These are phyloP conservation scores for Barnardius zonarius DNA, from an alignment of 2,113 vertebrate genomes.

Conservation along the genomic window DNA sequence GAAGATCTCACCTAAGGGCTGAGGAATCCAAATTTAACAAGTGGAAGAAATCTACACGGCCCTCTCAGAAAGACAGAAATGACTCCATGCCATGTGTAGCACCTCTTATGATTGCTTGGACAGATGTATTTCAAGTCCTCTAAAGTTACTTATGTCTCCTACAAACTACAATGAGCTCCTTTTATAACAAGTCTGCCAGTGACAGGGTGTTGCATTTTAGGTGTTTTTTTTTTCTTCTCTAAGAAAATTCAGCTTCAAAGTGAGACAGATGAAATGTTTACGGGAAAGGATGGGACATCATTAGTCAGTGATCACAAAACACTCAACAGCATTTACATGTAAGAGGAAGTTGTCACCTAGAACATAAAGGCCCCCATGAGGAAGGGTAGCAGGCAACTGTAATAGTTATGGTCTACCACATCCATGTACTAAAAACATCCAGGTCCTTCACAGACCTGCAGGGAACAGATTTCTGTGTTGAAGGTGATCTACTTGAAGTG, in stretches of 20 bases:
- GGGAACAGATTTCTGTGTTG: not conserved
- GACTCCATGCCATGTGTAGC: not conserved
- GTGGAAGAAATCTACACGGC: not conserved
- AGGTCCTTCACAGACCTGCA: not conserved
- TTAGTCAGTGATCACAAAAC: not conserved
- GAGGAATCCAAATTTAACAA: not conserved
- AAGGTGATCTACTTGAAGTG: not conserved
- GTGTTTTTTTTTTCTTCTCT: not conserved
- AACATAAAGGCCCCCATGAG: fast-evolving
- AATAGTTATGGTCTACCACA: not conserved
- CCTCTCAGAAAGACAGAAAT: not conserved
- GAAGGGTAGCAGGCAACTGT: not conserved
- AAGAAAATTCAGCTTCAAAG: not conserved
- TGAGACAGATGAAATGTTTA: not conserved
- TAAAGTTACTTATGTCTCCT: not conserved
- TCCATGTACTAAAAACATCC: not conserved
- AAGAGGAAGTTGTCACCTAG: not conserved
- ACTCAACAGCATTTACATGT: not conserved
- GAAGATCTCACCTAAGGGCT: not conserved
- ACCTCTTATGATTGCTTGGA: not conserved
- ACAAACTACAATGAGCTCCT: not conserved
- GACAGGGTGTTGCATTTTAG: not conserved
- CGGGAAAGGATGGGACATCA: not conserved
- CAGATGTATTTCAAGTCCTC: not conserved
- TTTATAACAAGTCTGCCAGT: not conserved